Evolutionary conservation across 2,113 vertebrate genomes (phyloP), one percentile per base, ranked within the genome.

Genomic region (Jacana jacana): DNA sequence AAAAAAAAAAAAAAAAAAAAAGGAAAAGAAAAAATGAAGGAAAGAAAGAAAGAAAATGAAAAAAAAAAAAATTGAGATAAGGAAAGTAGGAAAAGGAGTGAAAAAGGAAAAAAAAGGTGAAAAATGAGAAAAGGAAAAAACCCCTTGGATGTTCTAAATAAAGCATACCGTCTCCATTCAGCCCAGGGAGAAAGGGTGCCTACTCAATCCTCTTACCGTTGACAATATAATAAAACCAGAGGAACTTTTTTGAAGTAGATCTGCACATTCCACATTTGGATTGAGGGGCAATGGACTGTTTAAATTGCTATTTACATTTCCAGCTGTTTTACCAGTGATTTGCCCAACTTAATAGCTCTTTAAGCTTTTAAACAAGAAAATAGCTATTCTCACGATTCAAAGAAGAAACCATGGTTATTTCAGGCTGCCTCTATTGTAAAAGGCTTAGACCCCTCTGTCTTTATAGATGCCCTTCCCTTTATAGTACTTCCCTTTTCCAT

Each of bases 281-380:
- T 96, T 97, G 95, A 97, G 88, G 95, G 93, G 98, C 98, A 95
- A 94, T 95, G 97, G 97, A 95, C 97, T 98, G 98, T 98, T 98
- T 98, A 98, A 98, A 98, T 98, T 98, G 97, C 97, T 98, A 97
- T 98, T 98, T 98, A 98, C 98, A 97, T 98, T 98, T 98, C 98
- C 98, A 98, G 98, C 98, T 98, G 98, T 98, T 98, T 98, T 98
- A 98, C 97, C 97, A 98, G 98, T 93, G 98, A 98, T 98, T 98
- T 98, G 97, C 97, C 98, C 98, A 97, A 98, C 97, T 98, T 98
- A 98, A 98, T 98, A 98, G 98, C 98, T 98, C 97, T 98, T 98
- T 98, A 98, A 98, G 97, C 97, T 98, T 98, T 98, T 97, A 98
- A 98, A 97, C 96, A 97, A 98, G 98, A 98, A 98, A 98, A 98